Percentiles rank a stretch among this genome's conserved stretches.
phyloP scores from a whole-genome alignment of 2,113 vertebrate genomes.

The Hippocampus abdominalis region DNA sequence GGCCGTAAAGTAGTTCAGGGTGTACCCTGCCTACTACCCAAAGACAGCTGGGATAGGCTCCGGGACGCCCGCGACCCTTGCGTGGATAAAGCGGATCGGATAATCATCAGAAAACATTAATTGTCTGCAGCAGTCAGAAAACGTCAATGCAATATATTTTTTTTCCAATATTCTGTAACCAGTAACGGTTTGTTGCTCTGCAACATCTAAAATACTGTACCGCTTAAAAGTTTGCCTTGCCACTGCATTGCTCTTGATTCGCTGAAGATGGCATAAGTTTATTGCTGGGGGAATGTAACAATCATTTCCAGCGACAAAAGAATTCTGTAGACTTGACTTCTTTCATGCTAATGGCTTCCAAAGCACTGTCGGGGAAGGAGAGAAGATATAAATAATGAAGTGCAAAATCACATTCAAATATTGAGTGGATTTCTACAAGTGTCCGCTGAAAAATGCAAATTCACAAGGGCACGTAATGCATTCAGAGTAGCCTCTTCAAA shows the following conservation, averaged over 20 bases:
- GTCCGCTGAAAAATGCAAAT: slow-evolving; percentile 3
- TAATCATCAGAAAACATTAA: too few relatives aligned
- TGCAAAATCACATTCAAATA: neutral
- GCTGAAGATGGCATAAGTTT: slow-evolving; percentile 12
- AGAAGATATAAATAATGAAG: neutral
- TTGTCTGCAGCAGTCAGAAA: too few relatives aligned
- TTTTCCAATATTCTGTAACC: neutral
- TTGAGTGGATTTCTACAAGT: neutral
- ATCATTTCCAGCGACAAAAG: slow-evolving; percentile 3
- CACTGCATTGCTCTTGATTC: slow-evolving; percentile 23
- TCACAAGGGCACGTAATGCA: neutral
- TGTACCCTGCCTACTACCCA: too few relatives aligned
- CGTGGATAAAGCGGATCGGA: too few relatives aligned
- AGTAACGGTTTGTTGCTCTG: too few relatives aligned
- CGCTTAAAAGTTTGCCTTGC: slow-evolving; percentile 22
- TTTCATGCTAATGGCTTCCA: slow-evolving; percentile 3
- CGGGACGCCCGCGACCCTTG: too few relatives aligned
- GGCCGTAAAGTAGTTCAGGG: too few relatives aligned
- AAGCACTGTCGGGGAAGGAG: neutral
- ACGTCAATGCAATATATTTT: neutral
- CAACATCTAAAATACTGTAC: neutral
- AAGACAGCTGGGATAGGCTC: too few relatives aligned
- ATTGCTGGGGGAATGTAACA: slow-evolving; percentile 22
- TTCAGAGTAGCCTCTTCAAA: neutral
- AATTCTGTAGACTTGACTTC: slow-evolving; percentile 8